Percentiles rank a stretch among this genome's conserved stretches.
These are phyloP conservation scores for Pleuronectes platessa DNA, from an alignment of 2,113 vertebrate species.

Conservation along the genomic window DNA sequence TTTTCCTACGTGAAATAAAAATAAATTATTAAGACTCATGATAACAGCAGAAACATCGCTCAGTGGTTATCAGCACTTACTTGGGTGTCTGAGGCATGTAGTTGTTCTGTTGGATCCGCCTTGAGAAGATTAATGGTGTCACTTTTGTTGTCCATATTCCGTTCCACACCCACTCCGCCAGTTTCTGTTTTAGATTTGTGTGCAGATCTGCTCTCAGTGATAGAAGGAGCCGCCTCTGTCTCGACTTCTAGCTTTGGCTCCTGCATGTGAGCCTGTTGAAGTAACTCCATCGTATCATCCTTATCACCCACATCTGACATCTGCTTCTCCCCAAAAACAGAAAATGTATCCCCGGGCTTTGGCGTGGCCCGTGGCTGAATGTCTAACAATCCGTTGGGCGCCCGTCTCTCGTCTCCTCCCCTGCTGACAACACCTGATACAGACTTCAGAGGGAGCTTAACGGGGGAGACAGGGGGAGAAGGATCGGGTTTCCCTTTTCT, in stretches of 20 bases:
- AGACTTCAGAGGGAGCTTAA: constrained; percentile 54
- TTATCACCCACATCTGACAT: constrained; percentile 53
- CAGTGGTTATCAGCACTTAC: constrained; percentile 66
- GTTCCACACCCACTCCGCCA: not conserved
- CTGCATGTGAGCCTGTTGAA: constrained; percentile 63
- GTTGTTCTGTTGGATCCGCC: constrained; percentile 58
- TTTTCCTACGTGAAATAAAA: constrained; percentile 70
- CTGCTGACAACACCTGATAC: constrained; percentile 50
- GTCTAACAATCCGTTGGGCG: constrained; percentile 53
- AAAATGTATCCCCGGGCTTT: constrained; percentile 51
- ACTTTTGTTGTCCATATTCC: constrained; percentile 51
- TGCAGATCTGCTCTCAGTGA: constrained; percentile 18
- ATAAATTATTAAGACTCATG: not conserved
- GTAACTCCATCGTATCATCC: constrained; percentile 75
- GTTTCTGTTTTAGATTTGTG: constrained; percentile 18
- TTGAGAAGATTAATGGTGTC: constrained; percentile 78
- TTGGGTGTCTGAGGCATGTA: constrained; percentile 58
- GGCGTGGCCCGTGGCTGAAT: constrained; percentile 50
- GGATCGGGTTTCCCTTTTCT: constrained; percentile 62
- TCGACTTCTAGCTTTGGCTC: constrained; percentile 14
- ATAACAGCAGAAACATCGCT: not conserved
- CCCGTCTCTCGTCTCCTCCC: constrained; percentile 61
- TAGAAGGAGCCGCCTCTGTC: not conserved
- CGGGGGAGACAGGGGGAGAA: constrained; percentile 52
- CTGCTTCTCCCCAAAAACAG: constrained; percentile 45